Base-by-base conservation (phyloP, 2,797 vertebrate species). In the Petrocephalus schoutedeni region DNA sequence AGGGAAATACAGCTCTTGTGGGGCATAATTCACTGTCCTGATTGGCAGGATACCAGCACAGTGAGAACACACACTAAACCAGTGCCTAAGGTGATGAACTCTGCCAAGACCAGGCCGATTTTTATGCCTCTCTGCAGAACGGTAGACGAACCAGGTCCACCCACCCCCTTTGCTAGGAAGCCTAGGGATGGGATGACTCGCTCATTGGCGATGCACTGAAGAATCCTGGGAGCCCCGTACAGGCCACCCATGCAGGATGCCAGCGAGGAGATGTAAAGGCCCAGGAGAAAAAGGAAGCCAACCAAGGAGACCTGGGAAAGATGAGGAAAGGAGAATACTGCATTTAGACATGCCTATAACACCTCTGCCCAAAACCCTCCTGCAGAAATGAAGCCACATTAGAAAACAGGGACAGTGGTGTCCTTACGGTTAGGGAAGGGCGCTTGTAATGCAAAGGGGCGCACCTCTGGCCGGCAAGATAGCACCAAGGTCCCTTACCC, bases 211-310 rank as follows among this genome's bases (percentile, higher is more conserved):
- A 99, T 97, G 94, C 97, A 98, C 93, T 99, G 98, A 85, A 99
- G 97, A 92, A 99, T 98, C 94, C 98, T 96, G 93, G 98, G 98
- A 86, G 98, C 98, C 90, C 97, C 97, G 0, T 99, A 99, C 82
- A 99, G 94, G 89, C 98, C 97, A 45, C 98, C 98, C 98, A 99
- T 99, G 91, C 98, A 99, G 93, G 98, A 99, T 89, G 98, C 98
- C 93, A 99, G 94, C 36, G 98, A 99, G 0, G 98, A 99, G 95
- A 99, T 96, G 93, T 99, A 99, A 87, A 99, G 95, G 86, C 98
- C 98, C 89, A 99, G 92, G 88, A 99, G 96, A 95, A 99, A 99
- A 90, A 99, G 96, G 95, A 99, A 97, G 89, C 98, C 98, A 92
- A 99, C 97, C 93, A 99, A 96, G 92, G 98, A 99, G 91, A 99